These are phyloP conservation scores for Mobula birostris DNA, from an alignment of 2,113 vertebrate genomes.

Conservation along the genomic window DNA sequence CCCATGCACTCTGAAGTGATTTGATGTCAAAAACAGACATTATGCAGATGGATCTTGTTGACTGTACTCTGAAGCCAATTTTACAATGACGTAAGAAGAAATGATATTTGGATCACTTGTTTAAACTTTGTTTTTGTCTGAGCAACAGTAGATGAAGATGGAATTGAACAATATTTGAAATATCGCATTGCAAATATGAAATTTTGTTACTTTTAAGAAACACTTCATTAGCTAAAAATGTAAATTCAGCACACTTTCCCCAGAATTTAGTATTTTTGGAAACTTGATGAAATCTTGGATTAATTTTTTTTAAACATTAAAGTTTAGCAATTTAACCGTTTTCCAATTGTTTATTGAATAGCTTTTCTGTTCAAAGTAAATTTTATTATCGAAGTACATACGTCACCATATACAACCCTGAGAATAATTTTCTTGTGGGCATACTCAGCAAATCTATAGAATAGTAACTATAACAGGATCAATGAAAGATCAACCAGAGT, in stretches of 20 bases:
- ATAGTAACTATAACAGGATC: no score
- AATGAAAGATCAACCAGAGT: no score
- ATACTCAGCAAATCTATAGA: no score
- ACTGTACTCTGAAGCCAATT: conserved; percentile 22
- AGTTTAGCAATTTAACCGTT: conserved; percentile 16
- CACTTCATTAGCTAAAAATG: background rate
- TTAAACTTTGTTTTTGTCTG: conserved; percentile 28
- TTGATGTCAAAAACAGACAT: background rate
- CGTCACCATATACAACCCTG: no score
- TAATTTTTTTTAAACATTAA: background rate
- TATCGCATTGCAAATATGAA: conserved; percentile 24
- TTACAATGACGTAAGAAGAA: background rate
- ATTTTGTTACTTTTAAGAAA: conserved; percentile 15
- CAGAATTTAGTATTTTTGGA: conserved; percentile 34
- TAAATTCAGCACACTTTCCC: conserved; percentile 23
- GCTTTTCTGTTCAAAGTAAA: no score
- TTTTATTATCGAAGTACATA: no score
- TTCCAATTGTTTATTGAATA: conserved; percentile 16
- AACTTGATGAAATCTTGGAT: background rate
- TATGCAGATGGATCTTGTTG: background rate
- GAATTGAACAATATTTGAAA: background rate
- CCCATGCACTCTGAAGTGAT: conserved; percentile 4
- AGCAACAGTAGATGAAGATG: background rate
- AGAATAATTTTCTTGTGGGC: no score
- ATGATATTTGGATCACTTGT: conserved; percentile 19